Conservation (phyloP, 2,797 vertebrate species). For the Microctenopoma steveboyesi region DNA sequence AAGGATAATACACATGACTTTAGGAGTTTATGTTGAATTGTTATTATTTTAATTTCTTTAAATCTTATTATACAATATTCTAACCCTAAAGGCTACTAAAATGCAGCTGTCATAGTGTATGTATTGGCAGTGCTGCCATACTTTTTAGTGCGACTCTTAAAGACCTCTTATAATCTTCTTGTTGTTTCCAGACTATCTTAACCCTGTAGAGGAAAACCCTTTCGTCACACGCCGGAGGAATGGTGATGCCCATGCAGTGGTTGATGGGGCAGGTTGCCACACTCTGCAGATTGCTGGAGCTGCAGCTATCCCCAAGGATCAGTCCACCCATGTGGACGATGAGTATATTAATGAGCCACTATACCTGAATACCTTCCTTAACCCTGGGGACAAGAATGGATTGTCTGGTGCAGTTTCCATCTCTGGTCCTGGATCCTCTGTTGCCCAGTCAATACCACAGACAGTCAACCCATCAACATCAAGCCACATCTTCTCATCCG, state of each 20-base stretch:
- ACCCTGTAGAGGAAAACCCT: constrained; percentile 96
- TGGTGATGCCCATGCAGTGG: constrained; percentile 89
- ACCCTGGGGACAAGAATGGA: constrained; percentile 86
- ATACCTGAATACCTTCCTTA: constrained; percentile 96
- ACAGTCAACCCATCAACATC: constrained; percentile 73
- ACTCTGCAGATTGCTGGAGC: constrained; percentile 77
- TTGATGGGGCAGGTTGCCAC: constrained; percentile 91
- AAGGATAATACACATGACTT: not conserved
- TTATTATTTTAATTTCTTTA: too few relatives aligned
- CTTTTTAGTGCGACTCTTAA: not conserved
- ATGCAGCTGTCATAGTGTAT: not conserved
- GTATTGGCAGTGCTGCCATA: not conserved
- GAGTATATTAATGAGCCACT: constrained; percentile 95
- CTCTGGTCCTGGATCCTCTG: constrained; percentile 61
- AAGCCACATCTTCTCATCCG: constrained; percentile 70
- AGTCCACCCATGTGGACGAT: constrained; percentile 86
- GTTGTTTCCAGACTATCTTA: constrained; percentile 87
- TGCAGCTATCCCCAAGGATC: constrained; percentile 78
- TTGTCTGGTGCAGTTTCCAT: constrained; percentile 81
- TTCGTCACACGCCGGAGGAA: constrained; percentile 95
- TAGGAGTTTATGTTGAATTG: too few relatives aligned
- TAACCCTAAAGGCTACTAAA: not conserved
- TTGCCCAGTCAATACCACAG: constrained; percentile 77
- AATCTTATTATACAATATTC: not conserved
- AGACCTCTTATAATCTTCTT: not conserved